Evolutionary conservation across 2,113 vertebrate species (phyloP).

Genomic region (Rhabdomys dilectus): DNA sequence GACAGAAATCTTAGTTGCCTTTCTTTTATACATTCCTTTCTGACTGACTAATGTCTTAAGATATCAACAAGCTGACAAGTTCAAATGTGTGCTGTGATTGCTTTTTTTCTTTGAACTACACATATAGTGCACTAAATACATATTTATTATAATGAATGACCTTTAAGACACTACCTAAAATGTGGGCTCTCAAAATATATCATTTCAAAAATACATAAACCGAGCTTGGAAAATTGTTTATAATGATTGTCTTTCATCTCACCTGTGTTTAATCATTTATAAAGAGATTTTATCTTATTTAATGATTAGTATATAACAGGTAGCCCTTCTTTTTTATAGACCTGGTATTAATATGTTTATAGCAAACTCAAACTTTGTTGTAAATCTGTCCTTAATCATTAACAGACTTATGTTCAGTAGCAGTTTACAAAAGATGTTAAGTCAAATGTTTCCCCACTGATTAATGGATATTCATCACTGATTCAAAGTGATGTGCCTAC

Average conservation of each 20-base stretch:
- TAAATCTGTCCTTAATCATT: neutral
- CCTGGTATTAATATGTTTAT: neutral
- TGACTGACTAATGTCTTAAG: neutral
- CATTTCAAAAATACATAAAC: neutral
- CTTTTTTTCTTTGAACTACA: neutral
- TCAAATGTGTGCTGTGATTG: neutral
- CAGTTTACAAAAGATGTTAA: neutral
- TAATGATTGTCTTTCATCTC: neutral
- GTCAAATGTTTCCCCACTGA: constrained; percentile 31
- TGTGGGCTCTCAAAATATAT: neutral
- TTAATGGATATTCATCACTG: constrained; percentile 20
- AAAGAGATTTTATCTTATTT: neutral
- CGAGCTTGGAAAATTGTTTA: neutral
- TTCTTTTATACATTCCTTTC: neutral
- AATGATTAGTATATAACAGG: neutral
- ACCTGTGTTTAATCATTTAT: neutral
- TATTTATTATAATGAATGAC: neutral
- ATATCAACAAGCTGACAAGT: neutral
- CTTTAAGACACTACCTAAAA: neutral
- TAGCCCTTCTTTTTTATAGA: neutral
- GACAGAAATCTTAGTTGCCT: neutral
- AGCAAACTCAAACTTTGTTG: neutral
- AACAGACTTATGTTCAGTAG: neutral
- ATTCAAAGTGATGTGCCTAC: neutral
- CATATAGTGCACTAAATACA: neutral